Evolutionary conservation across 2,888 invertebrate genomes (phyloP).

Genomic region (Lasioglossum pauxillum): DNA sequence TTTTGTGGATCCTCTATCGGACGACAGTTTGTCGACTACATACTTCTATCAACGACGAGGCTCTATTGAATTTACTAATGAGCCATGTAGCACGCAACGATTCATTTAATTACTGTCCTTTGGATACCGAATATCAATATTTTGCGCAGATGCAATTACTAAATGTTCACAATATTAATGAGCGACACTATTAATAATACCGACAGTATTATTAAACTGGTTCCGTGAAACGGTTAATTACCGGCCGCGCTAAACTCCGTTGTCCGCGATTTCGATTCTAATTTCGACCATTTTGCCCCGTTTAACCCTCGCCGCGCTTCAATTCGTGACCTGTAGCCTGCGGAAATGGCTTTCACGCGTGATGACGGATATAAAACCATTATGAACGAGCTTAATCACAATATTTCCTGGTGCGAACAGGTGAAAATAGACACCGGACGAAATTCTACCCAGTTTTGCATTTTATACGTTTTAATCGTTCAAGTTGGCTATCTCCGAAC

Average conservation of each 20-base stretch:
- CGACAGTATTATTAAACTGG: slow-evolving; percentile 4
- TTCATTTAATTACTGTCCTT: slow-evolving; percentile 6
- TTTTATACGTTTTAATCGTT: background rate
- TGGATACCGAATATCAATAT: slow-evolving; percentile 10
- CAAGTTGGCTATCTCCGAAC: background rate
- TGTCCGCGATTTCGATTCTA: slow-evolving; percentile 7
- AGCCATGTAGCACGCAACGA: background rate
- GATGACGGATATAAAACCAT: background rate
- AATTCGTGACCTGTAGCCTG: background rate
- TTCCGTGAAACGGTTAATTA: slow-evolving; percentile 3
- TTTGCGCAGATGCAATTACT: background rate
- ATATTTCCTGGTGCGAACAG: background rate
- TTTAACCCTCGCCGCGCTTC: background rate
- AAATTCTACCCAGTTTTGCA: background rate
- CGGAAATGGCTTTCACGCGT: background rate
- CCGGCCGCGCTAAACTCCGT: background rate
- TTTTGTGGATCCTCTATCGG: background rate
- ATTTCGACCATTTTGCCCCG: background rate
- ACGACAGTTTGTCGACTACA: background rate
- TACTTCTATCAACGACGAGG: background rate
- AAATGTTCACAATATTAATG: slow-evolving; percentile 10
- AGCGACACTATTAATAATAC: background rate
- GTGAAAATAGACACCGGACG: background rate
- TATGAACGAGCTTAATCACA: background rate
- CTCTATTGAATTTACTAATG: background rate